These are phyloP conservation scores for Eristalis arbustorum DNA, from an alignment of 2,888 invertebrate species.

Conservation along the genomic window DNA sequence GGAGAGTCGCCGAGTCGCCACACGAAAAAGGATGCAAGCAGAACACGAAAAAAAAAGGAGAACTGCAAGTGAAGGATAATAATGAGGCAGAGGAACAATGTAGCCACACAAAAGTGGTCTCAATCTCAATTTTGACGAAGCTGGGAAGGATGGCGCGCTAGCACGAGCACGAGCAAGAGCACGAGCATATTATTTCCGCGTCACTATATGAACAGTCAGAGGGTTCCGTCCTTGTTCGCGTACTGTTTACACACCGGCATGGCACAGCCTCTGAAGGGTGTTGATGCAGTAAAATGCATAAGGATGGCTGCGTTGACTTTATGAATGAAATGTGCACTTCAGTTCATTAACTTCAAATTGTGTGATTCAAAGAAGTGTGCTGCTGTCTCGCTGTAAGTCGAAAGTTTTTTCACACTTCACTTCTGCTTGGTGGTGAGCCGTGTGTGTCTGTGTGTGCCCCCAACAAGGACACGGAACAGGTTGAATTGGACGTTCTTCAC, in stretches of 20 bases:
- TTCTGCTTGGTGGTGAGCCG: background rate
- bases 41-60: too few relatives aligned
- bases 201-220: conserved; percentile 50
- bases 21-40: conserved; percentile 14
- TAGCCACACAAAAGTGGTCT: conserved; percentile 61
- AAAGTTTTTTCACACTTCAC: background rate
- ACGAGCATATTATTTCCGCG: conserved; percentile 55
- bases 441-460: too few relatives aligned
- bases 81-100: conserved; percentile 52
- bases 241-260: conserved; percentile 36
- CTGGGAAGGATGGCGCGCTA: conserved; percentile 36
- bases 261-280: background rate
- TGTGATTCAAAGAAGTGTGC: background rate
- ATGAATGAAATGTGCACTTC: conserved; percentile 57
- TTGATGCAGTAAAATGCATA: conserved; percentile 17
- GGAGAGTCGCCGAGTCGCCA: conserved; percentile 6
- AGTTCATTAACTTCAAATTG: conserved; percentile 48
- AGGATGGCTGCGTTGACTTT: conserved; percentile 52
- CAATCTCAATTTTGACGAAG: conserved; percentile 57
- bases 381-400: background rate
- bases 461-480: background rate
- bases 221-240: conserved; percentile 58
- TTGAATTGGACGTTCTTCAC: background rate
- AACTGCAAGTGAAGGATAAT: conserved; percentile 55
- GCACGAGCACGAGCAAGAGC: too few relatives aligned